These are phyloP conservation scores for Synanthedon andrenaeformis DNA, from an alignment of 2,888 invertebrate genomes.

Conservation along the genomic window DNA sequence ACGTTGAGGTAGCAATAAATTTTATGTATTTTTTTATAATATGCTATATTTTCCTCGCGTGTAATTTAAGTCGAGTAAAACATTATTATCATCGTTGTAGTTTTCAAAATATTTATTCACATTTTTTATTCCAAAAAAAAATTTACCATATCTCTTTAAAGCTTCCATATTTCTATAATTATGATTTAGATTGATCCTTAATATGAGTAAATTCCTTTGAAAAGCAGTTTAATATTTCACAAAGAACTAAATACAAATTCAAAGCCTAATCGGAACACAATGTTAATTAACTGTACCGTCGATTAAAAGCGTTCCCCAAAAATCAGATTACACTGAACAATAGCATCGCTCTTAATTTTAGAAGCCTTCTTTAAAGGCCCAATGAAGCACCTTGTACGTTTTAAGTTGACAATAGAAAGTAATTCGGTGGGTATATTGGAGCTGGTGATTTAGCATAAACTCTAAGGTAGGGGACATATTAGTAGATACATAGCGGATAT, in stretches of 20 bases:
- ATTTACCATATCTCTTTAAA: too few species aligned
- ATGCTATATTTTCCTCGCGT: too few species aligned
- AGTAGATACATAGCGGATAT: conserved; percentile 13
- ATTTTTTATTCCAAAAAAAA: too few species aligned
- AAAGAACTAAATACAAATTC: not conserved
- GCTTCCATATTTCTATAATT: too few species aligned
- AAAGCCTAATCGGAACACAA: not conserved
- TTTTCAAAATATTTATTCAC: too few species aligned
- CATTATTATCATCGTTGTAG: too few species aligned
- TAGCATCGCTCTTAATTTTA: conserved; percentile 12
- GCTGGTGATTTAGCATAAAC: conserved; percentile 54
- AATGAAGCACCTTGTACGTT: conserved; percentile 41
- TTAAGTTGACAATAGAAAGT: conserved; percentile 51
- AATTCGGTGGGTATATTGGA: conserved; percentile 46
- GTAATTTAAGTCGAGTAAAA: too few species aligned
- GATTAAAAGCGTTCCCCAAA: not conserved
- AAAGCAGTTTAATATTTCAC: too few species aligned
- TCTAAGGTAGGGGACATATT: conserved; percentile 13
- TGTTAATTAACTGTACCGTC: not conserved
- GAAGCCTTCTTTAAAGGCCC: conserved; percentile 3
- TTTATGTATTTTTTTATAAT: too few species aligned
- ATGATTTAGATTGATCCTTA: too few species aligned
- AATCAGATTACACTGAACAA: not conserved
- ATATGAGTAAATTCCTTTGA: too few species aligned
- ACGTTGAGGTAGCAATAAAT: too few species aligned